Base-by-base conservation (phyloP, 1,140 invertebrate genomes). In the Drosophila chauvacae region DNA sequence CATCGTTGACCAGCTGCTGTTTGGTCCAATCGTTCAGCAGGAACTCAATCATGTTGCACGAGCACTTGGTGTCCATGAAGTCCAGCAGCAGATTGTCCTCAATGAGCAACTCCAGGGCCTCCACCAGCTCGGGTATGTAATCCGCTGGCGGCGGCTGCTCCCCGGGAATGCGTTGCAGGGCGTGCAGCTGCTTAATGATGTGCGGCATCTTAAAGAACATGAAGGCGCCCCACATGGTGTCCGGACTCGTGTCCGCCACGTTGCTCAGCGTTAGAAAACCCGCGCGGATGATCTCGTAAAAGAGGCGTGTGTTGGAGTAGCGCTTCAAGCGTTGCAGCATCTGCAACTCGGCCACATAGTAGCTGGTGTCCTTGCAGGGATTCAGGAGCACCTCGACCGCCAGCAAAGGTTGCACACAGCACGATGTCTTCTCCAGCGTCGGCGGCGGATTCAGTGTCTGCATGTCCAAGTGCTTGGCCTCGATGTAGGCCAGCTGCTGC, bases 191-290 rank as follows among this genome's bases (percentile, higher is more conserved):
- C 61, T 95, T 95, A 14, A 97, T 94, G 60, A 97, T 95, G 81
- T 96, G 94, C 4, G 97, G 97, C 59, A 98, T 94, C 94, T 98
- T 98, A 1, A 99, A 94, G 92, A 98, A 98, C 13, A 96, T 97
- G 91, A 98, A 98, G 20, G 97, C 97, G 23, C 97, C 97, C 97
- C 98, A 99, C 84, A 98, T 95, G 3, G 97, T 95, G 80, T 98
- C 97, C 59, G 94, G 94, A 37, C 93, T 93, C 2, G 93, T 93
- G 86, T 97, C 96, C 16, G 94, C 93, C 6, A 94, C 95, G 74
- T 96, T 96, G 55, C 96, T 95, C 2, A 99, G 92, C n/a, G 96
- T 97, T 73, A 98, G 95, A 44, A 98, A 95, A 92, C 97, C 97
- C 0, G 97, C 96, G 77, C 97, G 94, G 57, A 98, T 96, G 14